A percentile compares a stretch with the other conserved stretches of the same genome.
Evolutionary conservation across 2,113 vertebrate genomes (phyloP).

Genomic region (Pterophyllum scalare): DNA sequence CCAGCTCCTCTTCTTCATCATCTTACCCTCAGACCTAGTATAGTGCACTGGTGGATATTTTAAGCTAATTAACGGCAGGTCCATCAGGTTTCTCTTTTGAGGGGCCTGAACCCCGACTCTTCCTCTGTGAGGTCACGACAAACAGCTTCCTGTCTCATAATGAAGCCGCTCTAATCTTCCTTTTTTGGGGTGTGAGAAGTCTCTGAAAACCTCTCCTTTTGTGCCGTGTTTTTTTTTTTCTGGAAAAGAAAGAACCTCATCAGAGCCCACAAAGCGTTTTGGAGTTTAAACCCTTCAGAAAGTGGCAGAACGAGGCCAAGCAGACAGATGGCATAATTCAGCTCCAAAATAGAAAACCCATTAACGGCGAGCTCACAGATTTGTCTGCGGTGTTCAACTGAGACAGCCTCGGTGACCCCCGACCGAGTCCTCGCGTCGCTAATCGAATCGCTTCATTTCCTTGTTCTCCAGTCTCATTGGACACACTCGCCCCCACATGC

Average conservation of each 20-base stretch:
- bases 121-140: background rate
- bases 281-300: constrained; percentile 37
- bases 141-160: background rate
- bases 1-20: background rate
- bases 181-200: background rate
- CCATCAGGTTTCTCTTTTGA: background rate
- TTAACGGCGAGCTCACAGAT: constrained; percentile 41
- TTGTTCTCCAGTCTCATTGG: constrained; percentile 29
- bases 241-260: constrained; percentile 11
- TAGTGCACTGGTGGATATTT: background rate
- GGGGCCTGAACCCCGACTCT: background rate
- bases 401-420: constrained; percentile 32
- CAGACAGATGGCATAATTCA: constrained; percentile 54
- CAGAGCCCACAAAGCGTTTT: constrained; percentile 33
- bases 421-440: constrained; percentile 24
- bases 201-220: background rate
- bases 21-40: background rate
- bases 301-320: constrained; percentile 60
- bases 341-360: constrained; percentile 59
- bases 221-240: constrained; percentile 12
- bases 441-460: constrained; percentile 60
- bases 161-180: constrained; percentile 21
- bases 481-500: constrained; percentile 15
- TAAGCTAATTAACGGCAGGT: background rate
- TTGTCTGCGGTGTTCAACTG: constrained; percentile 39